Evolutionary conservation across 1,140 invertebrate genomes (phyloP).

Genomic region (Solenopsis invicta): DNA sequence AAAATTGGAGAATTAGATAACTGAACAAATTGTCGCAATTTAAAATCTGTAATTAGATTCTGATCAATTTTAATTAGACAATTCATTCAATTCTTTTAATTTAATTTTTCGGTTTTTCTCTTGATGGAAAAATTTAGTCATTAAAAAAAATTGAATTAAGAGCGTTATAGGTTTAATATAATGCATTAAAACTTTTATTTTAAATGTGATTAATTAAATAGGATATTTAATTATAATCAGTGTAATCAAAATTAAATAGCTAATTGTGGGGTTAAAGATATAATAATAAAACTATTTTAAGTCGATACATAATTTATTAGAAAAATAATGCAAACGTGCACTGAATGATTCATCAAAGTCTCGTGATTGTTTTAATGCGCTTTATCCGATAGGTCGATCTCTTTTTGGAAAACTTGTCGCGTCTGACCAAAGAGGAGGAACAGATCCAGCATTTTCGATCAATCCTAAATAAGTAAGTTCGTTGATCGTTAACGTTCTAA

Average conservation of each 20-base stretch:
- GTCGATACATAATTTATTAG: background rate
- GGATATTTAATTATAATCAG: background rate
- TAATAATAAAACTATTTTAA: background rate
- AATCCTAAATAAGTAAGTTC: conserved; percentile 89
- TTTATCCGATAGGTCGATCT: conserved; percentile 89
- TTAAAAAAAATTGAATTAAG: background rate
- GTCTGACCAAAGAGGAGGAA: conserved; percentile 95
- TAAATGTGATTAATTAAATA: background rate
- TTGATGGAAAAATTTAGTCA: background rate
- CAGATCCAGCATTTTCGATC: conserved; percentile 92
- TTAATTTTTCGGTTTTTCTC: background rate
- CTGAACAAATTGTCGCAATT: background rate
- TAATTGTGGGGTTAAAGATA: background rate
- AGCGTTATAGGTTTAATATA: background rate
- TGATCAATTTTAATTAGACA: background rate
- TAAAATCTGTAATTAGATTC: no score
- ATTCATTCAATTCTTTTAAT: background rate
- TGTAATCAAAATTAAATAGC: background rate
- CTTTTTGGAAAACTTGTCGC: conserved; percentile 91
- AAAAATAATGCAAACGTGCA: background rate
- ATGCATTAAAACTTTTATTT: background rate
- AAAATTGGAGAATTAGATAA: background rate
- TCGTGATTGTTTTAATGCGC: background rate
- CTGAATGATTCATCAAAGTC: background rate
- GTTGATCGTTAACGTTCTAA: background rate